Conservation (phyloP, 2,797 vertebrate genomes). For the Aythya fuligula region DNA sequence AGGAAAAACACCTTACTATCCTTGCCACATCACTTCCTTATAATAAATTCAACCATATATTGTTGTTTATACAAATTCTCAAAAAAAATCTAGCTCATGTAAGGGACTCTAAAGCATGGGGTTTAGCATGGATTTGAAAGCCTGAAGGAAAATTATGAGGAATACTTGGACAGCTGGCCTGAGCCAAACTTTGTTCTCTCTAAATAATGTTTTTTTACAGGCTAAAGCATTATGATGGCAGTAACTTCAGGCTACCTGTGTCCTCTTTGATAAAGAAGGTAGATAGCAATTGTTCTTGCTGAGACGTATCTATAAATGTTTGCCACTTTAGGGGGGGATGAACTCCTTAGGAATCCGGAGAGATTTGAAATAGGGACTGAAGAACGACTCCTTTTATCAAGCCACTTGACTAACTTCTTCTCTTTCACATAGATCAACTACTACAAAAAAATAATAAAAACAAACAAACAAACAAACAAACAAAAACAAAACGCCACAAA, state of each 20-base stretch:
- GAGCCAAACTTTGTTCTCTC: neutral
- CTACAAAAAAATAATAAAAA: neutral
- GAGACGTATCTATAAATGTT: neutral
- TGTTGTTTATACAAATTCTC: neutral
- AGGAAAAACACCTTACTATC: neutral
- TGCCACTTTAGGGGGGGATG: neutral
- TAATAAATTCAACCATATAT: neutral
- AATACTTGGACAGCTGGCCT: neutral
- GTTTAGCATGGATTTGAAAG: neutral
- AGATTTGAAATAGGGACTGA: neutral
- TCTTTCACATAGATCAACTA: neutral
- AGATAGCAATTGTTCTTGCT: neutral
- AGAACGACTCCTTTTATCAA: neutral
- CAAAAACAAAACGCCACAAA: neutral
- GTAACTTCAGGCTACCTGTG: neutral
- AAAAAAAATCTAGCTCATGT: neutral
- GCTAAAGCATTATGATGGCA: neutral
- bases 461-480: no score
- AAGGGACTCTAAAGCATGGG: neutral
- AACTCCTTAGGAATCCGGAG: neutral
- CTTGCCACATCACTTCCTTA: neutral
- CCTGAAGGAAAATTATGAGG: neutral
- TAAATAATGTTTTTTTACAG: constrained; percentile 5
- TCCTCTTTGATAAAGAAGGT: neutral
- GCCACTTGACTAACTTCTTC: neutral